These are phyloP conservation scores for Pseudoips prasinana DNA, from an alignment of 2,888 invertebrate genomes.

Conservation along the genomic window DNA sequence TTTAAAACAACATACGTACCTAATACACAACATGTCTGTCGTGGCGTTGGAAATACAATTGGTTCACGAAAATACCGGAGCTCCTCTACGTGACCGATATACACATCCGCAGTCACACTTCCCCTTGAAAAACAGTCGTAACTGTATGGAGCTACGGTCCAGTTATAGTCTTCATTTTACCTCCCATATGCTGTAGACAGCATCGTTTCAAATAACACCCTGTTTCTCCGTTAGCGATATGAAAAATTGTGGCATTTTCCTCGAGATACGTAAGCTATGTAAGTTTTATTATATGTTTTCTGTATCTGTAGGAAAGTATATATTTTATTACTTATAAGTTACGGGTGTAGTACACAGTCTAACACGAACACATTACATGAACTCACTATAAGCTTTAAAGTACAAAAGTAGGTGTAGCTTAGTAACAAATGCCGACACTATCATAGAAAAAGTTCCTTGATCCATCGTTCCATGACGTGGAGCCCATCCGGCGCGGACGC, in stretches of 20 bases:
- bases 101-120: too few species aligned
- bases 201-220: constrained; percentile 19
- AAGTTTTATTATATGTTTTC: constrained; percentile 27
- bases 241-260: constrained; percentile 26
- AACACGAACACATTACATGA: too few species aligned
- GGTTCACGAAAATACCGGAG: constrained; percentile 6
- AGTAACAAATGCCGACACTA: too few species aligned
- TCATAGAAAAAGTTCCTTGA: constrained; percentile 27
- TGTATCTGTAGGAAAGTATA: constrained; percentile 16
- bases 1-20: too few species aligned
- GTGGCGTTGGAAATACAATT: constrained; percentile 12
- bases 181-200: constrained; percentile 2
- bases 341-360: too few species aligned
- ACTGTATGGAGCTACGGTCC: too few species aligned
- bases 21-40: constrained; percentile 2
- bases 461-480: constrained; percentile 50
- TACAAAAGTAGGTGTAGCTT: too few species aligned
- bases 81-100: not conserved
- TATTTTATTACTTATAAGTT: too few species aligned
- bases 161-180: too few species aligned
- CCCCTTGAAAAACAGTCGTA: too few species aligned
- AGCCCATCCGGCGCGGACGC: constrained; percentile 52
- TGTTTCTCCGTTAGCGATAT: constrained; percentile 12
- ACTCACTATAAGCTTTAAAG: too few species aligned
- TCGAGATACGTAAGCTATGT: constrained; percentile 9